phyloP scores from a whole-genome alignment of 2,888 invertebrate genomes.

The Cosmopolites sordidus region DNA sequence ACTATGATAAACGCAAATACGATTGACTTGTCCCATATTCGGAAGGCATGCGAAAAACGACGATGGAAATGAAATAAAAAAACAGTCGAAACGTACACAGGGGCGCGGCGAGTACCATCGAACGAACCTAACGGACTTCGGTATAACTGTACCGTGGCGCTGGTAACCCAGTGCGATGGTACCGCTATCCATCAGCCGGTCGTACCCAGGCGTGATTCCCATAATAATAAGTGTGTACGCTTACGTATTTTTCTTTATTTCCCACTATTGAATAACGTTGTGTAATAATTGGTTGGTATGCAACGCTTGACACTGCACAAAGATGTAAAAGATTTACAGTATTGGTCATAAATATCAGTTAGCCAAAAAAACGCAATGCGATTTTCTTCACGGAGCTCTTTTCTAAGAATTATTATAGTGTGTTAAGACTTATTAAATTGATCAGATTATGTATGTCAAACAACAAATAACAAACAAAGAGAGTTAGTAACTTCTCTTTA shows the following conservation, averaged over 20 bases:
- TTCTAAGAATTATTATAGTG: too few species aligned
- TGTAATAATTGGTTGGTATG: constrained; percentile 6
- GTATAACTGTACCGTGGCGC: constrained; percentile 31
- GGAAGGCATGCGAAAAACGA: constrained; percentile 3
- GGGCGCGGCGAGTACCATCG: constrained; percentile 21
- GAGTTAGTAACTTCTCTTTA: too few species aligned
- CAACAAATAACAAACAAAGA: too few species aligned
- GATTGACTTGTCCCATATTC: constrained; percentile 9
- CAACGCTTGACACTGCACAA: too few species aligned
- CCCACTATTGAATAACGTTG: constrained; percentile 19
- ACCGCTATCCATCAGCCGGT: constrained; percentile 33
- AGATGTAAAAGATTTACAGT: too few species aligned
- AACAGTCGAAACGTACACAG: constrained; percentile 16
- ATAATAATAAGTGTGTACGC: constrained; percentile 15
- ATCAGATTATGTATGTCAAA: too few species aligned
- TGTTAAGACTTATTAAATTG: too few species aligned
- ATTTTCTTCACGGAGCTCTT: too few species aligned
- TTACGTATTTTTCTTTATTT: constrained; percentile 9
- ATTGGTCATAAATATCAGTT: too few species aligned
- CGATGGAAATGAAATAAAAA: constrained; percentile 9
- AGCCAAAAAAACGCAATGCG: too few species aligned
- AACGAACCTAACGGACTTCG: constrained; percentile 32
- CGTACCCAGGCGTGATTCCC: constrained; percentile 21
- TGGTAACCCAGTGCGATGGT: constrained; percentile 39
- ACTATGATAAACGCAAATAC: neutral